Base-by-base conservation (phyloP, 1,140 invertebrate species). In the Ruditapes philippinarum region DNA sequence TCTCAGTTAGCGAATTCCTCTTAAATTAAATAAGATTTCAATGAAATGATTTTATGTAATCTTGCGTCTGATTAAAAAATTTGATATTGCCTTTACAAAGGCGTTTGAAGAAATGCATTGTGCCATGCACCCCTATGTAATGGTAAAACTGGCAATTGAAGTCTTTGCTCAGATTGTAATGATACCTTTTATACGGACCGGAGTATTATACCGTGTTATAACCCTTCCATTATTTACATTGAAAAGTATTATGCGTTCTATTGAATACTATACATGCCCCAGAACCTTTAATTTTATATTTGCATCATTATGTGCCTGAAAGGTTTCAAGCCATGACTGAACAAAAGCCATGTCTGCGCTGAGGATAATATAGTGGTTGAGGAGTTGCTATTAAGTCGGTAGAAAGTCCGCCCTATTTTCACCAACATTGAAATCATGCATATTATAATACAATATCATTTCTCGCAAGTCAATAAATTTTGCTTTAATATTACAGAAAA, bases 211-310 rank as follows among this genome's bases (percentile, higher is more conserved):
- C 31, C 5, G 28, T 12, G 38, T 49, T 54, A 51, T 49, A 80
- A 60, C 78, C 78, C 78, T 80, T 25, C 2, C 60, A 80, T 80
- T 80, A 80, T 22, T 11, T 33, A n/a, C 33, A 62, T 54, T 80
- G 49, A 40, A 28, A 7, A 51, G 36, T 60, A 62, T 80, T 60
- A 54, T 60, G 1, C 1, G 3, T 19, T n/a, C 78, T 38, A 33
- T 78, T 78, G 25, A 78, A 51, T 33, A 78, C 74, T 25, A 54
- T 45, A 54, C 51, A 45, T 78, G 42, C 74, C 54, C 54, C 42
- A n/a, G 57, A 80, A 80, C 78, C 78, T 57, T 57, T 60, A 57
- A 80, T 80, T 80, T 57, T 49, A 80, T 49, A 80, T 80, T 80
- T 80, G 33, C 78, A 80, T 80, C 45, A 80, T 38, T 49, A 49